Evolutionary conservation across 2,113 vertebrate genomes (phyloP), one percentile per base, ranked within the genome.

Genomic region (Pollachius pollachius): DNA sequence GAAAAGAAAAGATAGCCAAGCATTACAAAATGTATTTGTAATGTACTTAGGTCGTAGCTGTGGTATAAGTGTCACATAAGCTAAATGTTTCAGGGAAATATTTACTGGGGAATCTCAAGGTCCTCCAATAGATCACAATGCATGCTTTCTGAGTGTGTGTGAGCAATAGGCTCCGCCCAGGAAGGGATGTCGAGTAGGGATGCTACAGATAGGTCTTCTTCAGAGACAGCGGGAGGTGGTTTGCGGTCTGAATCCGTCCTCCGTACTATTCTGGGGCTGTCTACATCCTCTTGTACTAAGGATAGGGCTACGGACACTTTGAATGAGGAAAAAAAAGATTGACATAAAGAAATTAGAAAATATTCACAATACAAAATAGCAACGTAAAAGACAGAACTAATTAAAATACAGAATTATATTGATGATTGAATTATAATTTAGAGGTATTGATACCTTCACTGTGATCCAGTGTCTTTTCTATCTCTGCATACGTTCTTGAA

Each of bases 201-300:
- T 71, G 95, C 95, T 56, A 93, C 94, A 65, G 97, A 99, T 34
- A 95, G 89, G 1, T 99, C 96, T 84, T 99, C 97, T 83, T 98
- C 96, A 0, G 96, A 98, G 76, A 98, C 96, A 3, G 97, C 91
- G 16, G 97, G 95, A 15, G 96, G 96, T 15, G 94, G 95, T 67
- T 84, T 86, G 21, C 92, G 94, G 76, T 93, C 94, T 18, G 90
- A 87, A 41, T 88, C 74, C 21, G 84, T 84, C 2, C 81, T 93
- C 21, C 91, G 85, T 1, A 93, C 81, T 16, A 92, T 81, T 72
- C 88, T 93, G 0, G 93, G 86, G 61, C 92, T 93, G 72, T 91
- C 92, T 23, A 91, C 79, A 73, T 98, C 97, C 16, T 97, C 96
- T 56, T 93, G 95, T 64, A 98, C 94, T n/a, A 88, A 94, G 56